Evolutionary conservation across 1,140 invertebrate species (phyloP), one percentile per base, ranked within the genome.

Genomic region (Heliconius hewitsoni): DNA sequence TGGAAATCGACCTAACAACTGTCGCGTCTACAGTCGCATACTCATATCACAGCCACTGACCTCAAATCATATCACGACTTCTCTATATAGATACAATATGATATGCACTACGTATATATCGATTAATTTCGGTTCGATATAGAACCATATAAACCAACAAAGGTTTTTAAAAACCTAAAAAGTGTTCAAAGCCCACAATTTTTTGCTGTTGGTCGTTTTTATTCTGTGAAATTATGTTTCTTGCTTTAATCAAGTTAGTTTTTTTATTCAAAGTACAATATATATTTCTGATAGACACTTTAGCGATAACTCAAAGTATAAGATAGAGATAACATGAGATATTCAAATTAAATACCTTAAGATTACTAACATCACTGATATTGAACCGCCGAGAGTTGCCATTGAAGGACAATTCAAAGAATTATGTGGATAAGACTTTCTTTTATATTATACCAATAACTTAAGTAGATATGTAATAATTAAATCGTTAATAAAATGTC

Each of bases 291-390:
- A 87, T 89, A 90, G 86, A 88, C 86, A 88, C 87, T 89, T 91
- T 86, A 94, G 89, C 88, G 90, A 92, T 92, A 92, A 90, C 88
- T 87, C 87, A 88, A 90, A 90, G 86, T 90, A 91, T 89, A 82
- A 83, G 84, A 87, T 74, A 86, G 79, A 92, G 93, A 94, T 94
- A 93, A 92, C 82, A 88, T 75, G 87, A 88, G 93, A 94, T 94
- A 93, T 94, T 92, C 91, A 94, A 94, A 94, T 93, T 93, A 91
- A 94, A 94, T 94, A 91, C 89, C 91, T 90, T 94, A 84, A 94
- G 92, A 94, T 94, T 94, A 94, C 88, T 86, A 93, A 92, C 89
- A 92, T 92, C 88, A 84, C 78, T 86, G 85, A 88, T 91, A 91
- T 83, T 78, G 82, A 86, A 88, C 82, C 84, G 86, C 83, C 83